Evolutionary conservation across 2,888 invertebrate genomes (phyloP).

Genomic region (Atethmia centrago): DNA sequence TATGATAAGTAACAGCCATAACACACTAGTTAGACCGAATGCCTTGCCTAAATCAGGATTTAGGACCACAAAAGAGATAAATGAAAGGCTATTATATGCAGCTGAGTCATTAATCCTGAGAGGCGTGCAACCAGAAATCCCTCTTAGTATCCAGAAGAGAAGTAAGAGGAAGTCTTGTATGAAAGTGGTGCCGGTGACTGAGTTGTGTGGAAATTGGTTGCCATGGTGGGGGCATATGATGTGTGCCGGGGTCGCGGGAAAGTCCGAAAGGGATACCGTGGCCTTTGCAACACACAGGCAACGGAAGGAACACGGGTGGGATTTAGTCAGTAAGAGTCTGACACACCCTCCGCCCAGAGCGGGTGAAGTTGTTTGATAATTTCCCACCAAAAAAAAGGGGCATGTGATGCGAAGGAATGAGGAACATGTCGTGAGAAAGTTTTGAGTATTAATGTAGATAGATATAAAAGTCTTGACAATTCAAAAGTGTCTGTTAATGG

Average conservation of each 20-base stretch:
- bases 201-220: not conserved
- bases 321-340: too few relatives aligned
- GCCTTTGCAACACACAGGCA: too few relatives aligned
- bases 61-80: not conserved
- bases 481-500: not conserved
- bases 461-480: not conserved
- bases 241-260: too few relatives aligned
- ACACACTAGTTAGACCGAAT: not conserved
- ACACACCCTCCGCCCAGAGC: too few relatives aligned
- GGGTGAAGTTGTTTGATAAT: too few relatives aligned
- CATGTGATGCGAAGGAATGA: not conserved
- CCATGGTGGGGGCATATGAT: not conserved
- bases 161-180: not conserved
- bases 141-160: not conserved
- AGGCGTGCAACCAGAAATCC: not conserved
- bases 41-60: not conserved
- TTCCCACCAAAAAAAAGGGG: too few relatives aligned
- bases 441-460: not conserved
- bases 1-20: not conserved
- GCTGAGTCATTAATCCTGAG: not conserved
- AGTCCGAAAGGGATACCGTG: too few relatives aligned
- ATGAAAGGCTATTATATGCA: not conserved
- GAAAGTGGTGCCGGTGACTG: not conserved
- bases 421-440: not conserved
- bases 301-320: too few relatives aligned